These are phyloP conservation scores for Bombus superbus DNA, from an alignment of 1,140 invertebrate genomes.

Conservation along the genomic window DNA sequence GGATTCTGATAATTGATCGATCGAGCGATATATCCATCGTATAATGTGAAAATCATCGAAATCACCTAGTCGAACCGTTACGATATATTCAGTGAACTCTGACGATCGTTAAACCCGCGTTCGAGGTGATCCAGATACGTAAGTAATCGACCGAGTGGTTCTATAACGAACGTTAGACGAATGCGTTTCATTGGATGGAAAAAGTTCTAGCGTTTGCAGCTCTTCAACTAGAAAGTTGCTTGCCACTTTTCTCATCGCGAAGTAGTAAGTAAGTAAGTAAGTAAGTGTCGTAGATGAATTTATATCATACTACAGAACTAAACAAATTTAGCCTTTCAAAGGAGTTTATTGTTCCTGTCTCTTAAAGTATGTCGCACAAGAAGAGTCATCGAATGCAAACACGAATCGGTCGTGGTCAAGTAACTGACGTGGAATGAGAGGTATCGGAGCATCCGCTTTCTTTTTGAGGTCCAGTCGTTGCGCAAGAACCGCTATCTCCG, in stretches of 20 bases:
- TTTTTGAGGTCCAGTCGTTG: slow-evolving; percentile 2
- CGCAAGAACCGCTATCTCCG: not conserved
- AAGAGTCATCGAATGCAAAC: not conserved
- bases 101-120: not conserved
- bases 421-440: not conserved
- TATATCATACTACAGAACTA: no score
- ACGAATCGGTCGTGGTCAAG: not conserved
- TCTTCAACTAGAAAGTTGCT: not conserved
- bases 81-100: not conserved
- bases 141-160: not conserved
- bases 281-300: no score
- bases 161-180: not conserved
- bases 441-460: slow-evolving; percentile 37
- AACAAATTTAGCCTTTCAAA: no score
- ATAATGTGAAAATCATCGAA: not conserved
- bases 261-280: no score
- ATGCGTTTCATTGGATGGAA: not conserved
- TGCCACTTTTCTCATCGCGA: not conserved
- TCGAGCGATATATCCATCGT: not conserved
- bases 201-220: not conserved
- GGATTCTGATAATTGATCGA: not conserved
- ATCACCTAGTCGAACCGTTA: no score
- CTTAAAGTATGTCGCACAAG: not conserved
- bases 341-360: no score
- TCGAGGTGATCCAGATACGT: slow-evolving; percentile 1